Evolutionary conservation across 2,888 invertebrate genomes (phyloP).

Genomic region (Empis stercorea): DNA sequence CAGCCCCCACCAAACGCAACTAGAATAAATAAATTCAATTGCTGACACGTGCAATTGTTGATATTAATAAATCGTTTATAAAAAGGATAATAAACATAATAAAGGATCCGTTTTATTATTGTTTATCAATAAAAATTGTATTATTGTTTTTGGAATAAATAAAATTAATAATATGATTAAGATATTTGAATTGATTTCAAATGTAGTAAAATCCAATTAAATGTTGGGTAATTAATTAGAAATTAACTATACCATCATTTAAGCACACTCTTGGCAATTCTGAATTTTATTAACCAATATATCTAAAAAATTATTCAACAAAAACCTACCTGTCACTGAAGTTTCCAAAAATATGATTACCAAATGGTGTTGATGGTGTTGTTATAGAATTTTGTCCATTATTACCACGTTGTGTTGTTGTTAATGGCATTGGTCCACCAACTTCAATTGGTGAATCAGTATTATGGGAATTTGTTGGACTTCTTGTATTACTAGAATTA

Average conservation of each 20-base stretch:
- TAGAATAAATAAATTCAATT: conserved; percentile 20
- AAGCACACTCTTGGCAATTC: no score
- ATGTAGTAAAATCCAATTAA: no score
- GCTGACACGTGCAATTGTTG: conserved; percentile 20
- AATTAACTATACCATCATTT: no score
- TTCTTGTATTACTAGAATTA: conserved; percentile 34
- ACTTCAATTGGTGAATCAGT: conserved; percentile 45
- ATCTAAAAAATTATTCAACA: not conserved
- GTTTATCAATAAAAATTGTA: no score
- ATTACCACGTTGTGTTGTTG: conserved; percentile 26
- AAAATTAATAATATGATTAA: no score
- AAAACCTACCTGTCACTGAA: conserved; percentile 45
- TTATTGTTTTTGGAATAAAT: no score
- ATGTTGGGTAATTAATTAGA: no score
- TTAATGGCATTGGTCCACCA: conserved; percentile 35
- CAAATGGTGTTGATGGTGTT: conserved; percentile 46
- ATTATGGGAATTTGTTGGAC: conserved; percentile 45
- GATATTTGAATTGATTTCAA: no score
- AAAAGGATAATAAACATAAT: conserved; percentile 18
- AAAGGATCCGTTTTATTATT: not conserved
- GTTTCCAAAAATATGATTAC: conserved; percentile 53
- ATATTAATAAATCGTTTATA: not conserved
- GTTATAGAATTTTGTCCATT: conserved; percentile 17
- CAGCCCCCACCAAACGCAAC: not conserved
- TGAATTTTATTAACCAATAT: no score